Base-by-base conservation (phyloP, 2,797 vertebrate species). In the Uromys caudimaculatus region DNA sequence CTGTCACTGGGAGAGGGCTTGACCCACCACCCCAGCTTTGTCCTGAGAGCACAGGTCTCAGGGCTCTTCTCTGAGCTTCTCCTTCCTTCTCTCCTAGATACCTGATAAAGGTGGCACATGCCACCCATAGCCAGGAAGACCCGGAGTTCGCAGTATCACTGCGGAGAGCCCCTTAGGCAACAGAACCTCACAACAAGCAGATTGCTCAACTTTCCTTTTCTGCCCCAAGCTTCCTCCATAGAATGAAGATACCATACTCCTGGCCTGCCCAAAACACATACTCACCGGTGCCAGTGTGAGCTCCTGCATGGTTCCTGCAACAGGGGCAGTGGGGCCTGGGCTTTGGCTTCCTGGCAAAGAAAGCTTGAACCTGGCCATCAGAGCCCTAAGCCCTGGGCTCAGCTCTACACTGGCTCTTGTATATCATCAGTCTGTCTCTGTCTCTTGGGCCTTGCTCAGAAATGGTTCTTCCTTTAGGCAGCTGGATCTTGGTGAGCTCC, bases 131-230 rank as follows among this genome's bases (percentile, higher is more conserved):
- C 1, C 6, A 27, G 78, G 75, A 44, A 69, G 75, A 52, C 32
- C 7, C 0, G 47, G 56, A n/a, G n/a, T 4, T 0, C 0, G 2
- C 84, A 11, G 71, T 27, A 13, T 16, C 47, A 35, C 27, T 13
- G 38, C 54, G 29, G 16, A 35, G 41, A 76, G 44, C 19, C 56
- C 62, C 35, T 38, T 35, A 13, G 71, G 78, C 32, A 38, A 24
- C 38, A 56, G 50, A 35, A 9, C 47, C 47, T 62, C 44, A 12
- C 62, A n/a, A 23, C 14, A 62, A 56, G 44, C 32, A 67, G 17
- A 76, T 17, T n/a, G 3, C 27, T 69, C n/a, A 38, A 1, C 5
- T 19, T 29, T 50, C 58, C 23, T 83, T 85, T 64, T 38, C 81
- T 32, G 32, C 89, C 24, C 23, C 24, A 32, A 62, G 29, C 78